phyloP scores from a whole-genome alignment of 2,888 invertebrate genomes.

The Dyspetes luteomarginatus region DNA sequence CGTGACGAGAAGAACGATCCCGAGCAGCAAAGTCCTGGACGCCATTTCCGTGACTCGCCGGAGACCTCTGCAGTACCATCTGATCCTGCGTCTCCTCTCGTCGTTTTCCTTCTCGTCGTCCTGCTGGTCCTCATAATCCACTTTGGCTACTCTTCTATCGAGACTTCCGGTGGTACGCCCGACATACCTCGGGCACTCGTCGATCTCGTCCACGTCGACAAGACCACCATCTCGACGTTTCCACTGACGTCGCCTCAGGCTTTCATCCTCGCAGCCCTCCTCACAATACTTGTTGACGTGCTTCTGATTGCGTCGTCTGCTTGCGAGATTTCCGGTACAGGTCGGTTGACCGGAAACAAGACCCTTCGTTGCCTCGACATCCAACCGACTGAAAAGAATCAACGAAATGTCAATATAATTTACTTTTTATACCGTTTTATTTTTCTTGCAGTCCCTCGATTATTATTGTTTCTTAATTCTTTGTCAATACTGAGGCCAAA shows the following conservation, averaged over 20 bases:
- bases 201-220: constrained; percentile 39
- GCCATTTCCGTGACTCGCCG: constrained; percentile 80
- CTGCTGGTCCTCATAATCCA: constrained; percentile 68
- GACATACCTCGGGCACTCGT: constrained; percentile 46
- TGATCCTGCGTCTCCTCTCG: constrained; percentile 75
- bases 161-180: constrained; percentile 64
- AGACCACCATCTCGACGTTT: constrained; percentile 55
- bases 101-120: constrained; percentile 65
- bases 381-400: constrained; percentile 63
- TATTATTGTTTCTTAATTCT: no score
- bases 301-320: constrained; percentile 46
- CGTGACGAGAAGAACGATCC: constrained; percentile 80
- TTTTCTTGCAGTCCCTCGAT: no score
- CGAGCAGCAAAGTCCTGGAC: constrained; percentile 79
- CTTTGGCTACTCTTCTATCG: constrained; percentile 56
- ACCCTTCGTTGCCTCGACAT: constrained; percentile 69
- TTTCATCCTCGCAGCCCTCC: constrained; percentile 63
- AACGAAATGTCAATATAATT: constrained; percentile 3
- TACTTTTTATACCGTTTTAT: neutral
- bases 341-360: constrained; percentile 81
- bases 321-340: constrained; percentile 73
- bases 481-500: no score
- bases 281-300: constrained; percentile 49
- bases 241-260: constrained; percentile 59
- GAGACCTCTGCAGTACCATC: constrained; percentile 76